Conservation (phyloP, 2,797 vertebrate species). For the Mallotus villosus region DNA sequence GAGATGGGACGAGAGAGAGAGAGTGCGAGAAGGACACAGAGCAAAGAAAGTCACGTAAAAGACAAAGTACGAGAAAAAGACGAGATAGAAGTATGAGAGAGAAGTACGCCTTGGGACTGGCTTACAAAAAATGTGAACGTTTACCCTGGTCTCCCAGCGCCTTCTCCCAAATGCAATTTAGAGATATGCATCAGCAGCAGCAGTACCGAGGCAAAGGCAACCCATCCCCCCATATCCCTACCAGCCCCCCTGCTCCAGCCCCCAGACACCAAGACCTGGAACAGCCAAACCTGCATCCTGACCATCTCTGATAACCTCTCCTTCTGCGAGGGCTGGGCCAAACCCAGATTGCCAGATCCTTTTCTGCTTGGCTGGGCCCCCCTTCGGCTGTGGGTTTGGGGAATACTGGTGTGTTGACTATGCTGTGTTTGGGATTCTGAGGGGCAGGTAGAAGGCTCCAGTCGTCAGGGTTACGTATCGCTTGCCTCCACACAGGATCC, state of each 20-base stretch:
- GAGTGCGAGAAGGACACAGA: neutral
- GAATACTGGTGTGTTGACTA: slow-evolving; percentile 53
- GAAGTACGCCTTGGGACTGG: slow-evolving; percentile 18
- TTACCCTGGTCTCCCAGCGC: slow-evolving; percentile 28
- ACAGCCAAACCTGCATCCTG: slow-evolving; percentile 42
- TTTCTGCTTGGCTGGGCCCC: slow-evolving; percentile 60
- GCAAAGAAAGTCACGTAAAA: neutral
- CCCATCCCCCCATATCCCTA: slow-evolving; percentile 15
- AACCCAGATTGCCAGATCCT: slow-evolving; percentile 44
- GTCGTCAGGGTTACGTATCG: neutral
- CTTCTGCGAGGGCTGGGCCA: slow-evolving; percentile 33
- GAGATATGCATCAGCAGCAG: slow-evolving; percentile 58
- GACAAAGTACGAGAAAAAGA: neutral
- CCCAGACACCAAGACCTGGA: slow-evolving; percentile 36
- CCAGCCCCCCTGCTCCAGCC: slow-evolving; percentile 8
- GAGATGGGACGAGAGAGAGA: slow-evolving; percentile 21
- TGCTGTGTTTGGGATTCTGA: slow-evolving; percentile 51
- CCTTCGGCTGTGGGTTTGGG: slow-evolving; percentile 46
- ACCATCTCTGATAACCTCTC: slow-evolving; percentile 62
- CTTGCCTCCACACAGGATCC: too few relatives aligned
- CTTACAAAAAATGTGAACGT: slow-evolving; percentile 41
- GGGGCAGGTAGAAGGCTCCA: slow-evolving; percentile 14
- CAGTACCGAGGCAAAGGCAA: neutral
- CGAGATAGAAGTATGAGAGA: neutral
- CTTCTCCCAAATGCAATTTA: slow-evolving; percentile 56